Evolutionary conservation across 2,113 vertebrate species (phyloP), one percentile per base, ranked within the genome.

Genomic region (Falcunculus frontatus): DNA sequence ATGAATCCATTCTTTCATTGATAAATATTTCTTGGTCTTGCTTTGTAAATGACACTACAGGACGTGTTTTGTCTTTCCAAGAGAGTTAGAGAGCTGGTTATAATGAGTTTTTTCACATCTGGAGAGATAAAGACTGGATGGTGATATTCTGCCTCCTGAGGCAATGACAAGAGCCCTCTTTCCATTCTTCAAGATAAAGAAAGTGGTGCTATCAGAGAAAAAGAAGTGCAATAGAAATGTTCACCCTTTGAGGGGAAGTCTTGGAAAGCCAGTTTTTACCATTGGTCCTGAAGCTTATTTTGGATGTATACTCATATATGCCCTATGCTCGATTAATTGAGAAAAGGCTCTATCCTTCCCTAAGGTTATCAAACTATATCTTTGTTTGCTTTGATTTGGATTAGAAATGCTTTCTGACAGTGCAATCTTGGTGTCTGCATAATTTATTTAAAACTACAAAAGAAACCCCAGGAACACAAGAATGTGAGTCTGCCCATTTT

Each of bases 241-340:
- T 47, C 33, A 46, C 0, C 1, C 3, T 49, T 30, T 44, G 44
- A 62, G 3, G 4, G 3, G 9, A 46, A 64, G 3, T 9, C 19
- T 20, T 65, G 11, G 14, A 65, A 90, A 89, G 15, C 2, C n/a
- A 53, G 16, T 29, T 16, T 9, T 84, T 65, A 42, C 3, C 32
- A 49, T 30, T 39, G 7, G 17, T 65, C 14, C 35, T 72, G 35
- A 70, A 63, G 11, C 5, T 39, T 70, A 27, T 59, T 93, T 73
- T 82, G 30, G 13, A 21, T 19, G 30, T 33, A 26, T 63, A 22
- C 6, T 76, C 8, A 6, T 35, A 26, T 42, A 35, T 62, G 35
- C 14, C 15, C 15, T 16, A 1, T n/a, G 8, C 2, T 73, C 11
- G 3, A 37, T n/a, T 73, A 72, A 50, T 32, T 77, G 37, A 84